Conservation (phyloP, 2,113 vertebrate species). For the Phyllostomus hastatus region DNA sequence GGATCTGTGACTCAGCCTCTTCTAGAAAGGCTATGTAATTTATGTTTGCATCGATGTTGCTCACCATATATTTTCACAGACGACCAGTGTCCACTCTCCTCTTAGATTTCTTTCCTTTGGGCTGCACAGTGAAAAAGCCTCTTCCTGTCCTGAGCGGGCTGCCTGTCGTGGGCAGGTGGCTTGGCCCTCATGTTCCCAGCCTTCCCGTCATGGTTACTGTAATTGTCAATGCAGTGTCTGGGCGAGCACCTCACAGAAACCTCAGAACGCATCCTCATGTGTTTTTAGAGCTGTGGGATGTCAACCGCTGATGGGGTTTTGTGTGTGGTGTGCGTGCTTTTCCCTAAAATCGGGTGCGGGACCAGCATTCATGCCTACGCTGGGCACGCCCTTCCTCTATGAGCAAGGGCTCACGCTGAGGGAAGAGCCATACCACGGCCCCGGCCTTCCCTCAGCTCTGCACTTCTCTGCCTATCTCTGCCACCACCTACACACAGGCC, state of each 20-base stretch:
- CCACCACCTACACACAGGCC: not conserved
- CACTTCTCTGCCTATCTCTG: not conserved
- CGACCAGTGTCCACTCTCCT: not conserved
- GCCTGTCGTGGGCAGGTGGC: not conserved
- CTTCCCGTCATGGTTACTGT: not conserved
- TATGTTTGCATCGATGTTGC: not conserved
- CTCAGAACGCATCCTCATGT: not conserved
- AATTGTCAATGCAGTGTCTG: no score
- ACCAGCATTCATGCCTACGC: not conserved
- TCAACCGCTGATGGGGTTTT: not conserved
- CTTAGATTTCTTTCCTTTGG: not conserved
- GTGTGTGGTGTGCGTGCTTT: not conserved
- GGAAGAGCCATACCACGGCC: not conserved
- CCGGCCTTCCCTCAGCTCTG: not conserved
- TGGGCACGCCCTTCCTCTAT: not conserved
- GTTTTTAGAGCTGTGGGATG: not conserved
- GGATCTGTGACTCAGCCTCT: not conserved
- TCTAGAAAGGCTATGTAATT: not conserved
- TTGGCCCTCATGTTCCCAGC: rapidly evolving
- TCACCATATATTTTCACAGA: not conserved
- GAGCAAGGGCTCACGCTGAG: not conserved
- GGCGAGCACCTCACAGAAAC: not conserved
- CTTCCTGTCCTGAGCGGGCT: rapidly evolving
- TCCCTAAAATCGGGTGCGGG: not conserved
- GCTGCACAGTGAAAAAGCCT: not conserved